Base-by-base conservation (phyloP, 1,140 invertebrate species). In the Copidosoma floridanum region DNA sequence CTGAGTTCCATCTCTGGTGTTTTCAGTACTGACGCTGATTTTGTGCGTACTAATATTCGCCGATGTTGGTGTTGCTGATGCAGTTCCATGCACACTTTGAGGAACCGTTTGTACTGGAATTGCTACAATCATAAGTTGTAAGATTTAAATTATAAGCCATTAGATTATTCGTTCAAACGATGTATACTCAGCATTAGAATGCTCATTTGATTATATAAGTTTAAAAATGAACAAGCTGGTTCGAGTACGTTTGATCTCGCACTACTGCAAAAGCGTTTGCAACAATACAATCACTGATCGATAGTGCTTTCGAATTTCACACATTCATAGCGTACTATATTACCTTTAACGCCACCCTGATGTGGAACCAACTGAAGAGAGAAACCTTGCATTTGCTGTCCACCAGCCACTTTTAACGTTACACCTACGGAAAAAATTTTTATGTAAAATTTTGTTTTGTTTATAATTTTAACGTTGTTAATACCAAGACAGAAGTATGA, bases 361-460 rank as follows among this genome's bases (percentile, higher is more conserved):
- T 84, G 84, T 61, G 79, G 83, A 3, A 86, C 80, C n/a, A 86
- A 69, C 68, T 86, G 85, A n/a, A 86, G 73, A 0, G 81, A 82
- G 65, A 82, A 81, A 53, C 82, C 79, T 67, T 82, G 80, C 10
- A 82, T 61, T 61, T 79, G 80, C 54, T 79, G 74, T n/a, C 76
- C 75, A 66, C 74, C 68, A 10, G 81, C 74, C 5, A 82, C 77
- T 68, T 81, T 72, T 41, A 82, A 65, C 2, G 81, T 82, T 20
- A 83, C 76, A 53, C 81, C 81, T 81, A n/a, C n/a, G 18, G 27
- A 69, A 72, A 50, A 32, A 65, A 64, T 56, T 35, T 60, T 35
- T 14, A 27, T 40, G 7, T n/a, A 40, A n/a, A 40, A 3, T 16
- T n/a, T n/a, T 7, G 12, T 40, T n/a, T 40, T 7, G 37, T 40